A percentile compares a stretch with the other conserved stretches of the same genome.
phyloP scores from a whole-genome alignment of 2,113 vertebrate species.

The Caranx melampygus region DNA sequence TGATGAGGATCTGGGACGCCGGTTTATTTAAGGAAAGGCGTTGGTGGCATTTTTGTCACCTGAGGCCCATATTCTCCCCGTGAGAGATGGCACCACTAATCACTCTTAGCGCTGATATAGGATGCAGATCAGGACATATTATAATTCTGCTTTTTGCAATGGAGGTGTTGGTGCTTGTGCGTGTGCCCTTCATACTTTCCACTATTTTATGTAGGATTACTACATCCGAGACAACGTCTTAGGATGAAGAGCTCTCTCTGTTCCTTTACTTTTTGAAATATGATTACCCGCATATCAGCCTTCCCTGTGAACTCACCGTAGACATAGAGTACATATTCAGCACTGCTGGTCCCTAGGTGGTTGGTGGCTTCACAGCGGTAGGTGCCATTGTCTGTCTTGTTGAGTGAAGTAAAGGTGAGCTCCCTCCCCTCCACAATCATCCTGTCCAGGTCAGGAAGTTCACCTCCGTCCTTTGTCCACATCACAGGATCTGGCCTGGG shows the following conservation, averaged over 20 bases:
- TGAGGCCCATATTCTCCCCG: constrained; percentile 62
- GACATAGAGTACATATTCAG: constrained; percentile 95
- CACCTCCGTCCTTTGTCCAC: constrained; percentile 97
- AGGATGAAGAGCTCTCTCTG: background rate
- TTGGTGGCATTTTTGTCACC: constrained; percentile 79
- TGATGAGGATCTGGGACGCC: constrained; percentile 64
- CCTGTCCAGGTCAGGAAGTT: constrained; percentile 94
- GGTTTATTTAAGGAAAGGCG: constrained; percentile 82
- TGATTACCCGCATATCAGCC: background rate
- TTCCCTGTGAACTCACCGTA: constrained; percentile 89
- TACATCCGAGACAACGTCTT: background rate
- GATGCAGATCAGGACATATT: constrained; percentile 58
- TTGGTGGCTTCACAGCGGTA: constrained; percentile 98
- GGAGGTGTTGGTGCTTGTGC: constrained; percentile 19
- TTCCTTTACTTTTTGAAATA: background rate
- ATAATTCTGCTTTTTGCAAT: constrained; percentile 39
- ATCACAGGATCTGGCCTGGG: constrained; percentile 94
- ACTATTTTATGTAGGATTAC: constrained; percentile 3
- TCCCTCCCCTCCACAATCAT: constrained; percentile 96
- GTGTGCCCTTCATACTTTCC: background rate
- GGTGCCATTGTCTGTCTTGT: constrained; percentile 99
- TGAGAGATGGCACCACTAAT: constrained; percentile 70
- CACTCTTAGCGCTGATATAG: constrained; percentile 58
- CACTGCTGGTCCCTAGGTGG: constrained; percentile 93
- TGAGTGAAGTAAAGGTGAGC: constrained; percentile 95